A percentile compares a stretch with the other conserved stretches of the same genome.
phyloP scores from a whole-genome alignment of 2,888 invertebrate species.

The Rhagonycha fulva region DNA sequence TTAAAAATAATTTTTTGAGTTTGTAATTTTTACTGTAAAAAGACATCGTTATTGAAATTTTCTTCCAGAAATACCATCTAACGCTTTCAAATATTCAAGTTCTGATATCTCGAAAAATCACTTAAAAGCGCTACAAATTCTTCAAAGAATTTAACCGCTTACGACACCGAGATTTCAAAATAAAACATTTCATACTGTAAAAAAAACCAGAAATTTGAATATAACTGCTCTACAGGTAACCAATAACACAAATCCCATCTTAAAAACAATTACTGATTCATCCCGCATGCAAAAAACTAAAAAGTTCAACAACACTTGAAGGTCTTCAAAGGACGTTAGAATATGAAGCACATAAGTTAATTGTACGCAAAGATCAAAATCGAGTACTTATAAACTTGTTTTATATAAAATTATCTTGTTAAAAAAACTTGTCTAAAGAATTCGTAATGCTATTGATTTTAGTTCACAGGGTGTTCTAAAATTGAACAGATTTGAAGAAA shows the following conservation, averaged over 20 bases:
- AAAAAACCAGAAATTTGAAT: background rate
- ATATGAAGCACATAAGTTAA: conserved; percentile 1
- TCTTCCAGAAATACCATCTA: no score
- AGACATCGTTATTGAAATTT: background rate
- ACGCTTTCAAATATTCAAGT: background rate
- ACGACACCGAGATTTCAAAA: background rate
- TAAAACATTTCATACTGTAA: background rate
- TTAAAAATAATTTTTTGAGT: background rate
- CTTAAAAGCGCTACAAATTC: background rate
- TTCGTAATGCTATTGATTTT: background rate
- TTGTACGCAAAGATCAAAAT: conserved; percentile 16
- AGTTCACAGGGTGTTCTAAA: background rate
- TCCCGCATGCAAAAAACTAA: conserved; percentile 12
- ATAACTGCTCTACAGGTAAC: background rate
- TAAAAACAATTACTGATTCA: background rate
- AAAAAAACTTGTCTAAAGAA: conserved; percentile 24
- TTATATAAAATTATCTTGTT: conserved; percentile 7
- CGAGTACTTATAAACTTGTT: conserved; percentile 15
- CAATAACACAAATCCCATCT: background rate
- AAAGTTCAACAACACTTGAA: conserved; percentile 25
- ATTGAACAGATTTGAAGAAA: background rate
- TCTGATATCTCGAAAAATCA: background rate
- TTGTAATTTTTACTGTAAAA: background rate
- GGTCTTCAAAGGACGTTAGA: conserved; percentile 9
- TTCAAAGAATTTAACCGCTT: background rate